A percentile compares a stretch with the other conserved stretches of the same genome.
phyloP scores from a whole-genome alignment of 2,888 invertebrate genomes.

The Bibio marci region DNA sequence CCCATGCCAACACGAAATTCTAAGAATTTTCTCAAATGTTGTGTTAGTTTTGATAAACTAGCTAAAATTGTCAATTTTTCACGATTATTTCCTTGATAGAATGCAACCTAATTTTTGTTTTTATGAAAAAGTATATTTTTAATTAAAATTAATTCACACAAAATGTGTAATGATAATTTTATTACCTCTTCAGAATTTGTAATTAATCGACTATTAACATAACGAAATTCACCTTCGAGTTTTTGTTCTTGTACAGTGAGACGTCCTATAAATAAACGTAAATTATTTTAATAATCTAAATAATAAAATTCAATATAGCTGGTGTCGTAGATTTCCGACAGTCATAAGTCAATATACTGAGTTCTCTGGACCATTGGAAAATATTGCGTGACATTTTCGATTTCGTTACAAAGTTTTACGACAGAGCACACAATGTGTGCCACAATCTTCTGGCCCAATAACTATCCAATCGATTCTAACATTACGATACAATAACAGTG shows the following conservation, averaged over 20 bases:
- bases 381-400: too few species aligned
- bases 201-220: slow-evolving; percentile 88
- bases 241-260: slow-evolving; percentile 91
- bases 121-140: neutral
- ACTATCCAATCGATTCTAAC: too few species aligned
- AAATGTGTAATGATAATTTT: neutral
- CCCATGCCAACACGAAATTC: slow-evolving; percentile 86
- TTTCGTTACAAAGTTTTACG: too few species aligned
- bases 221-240: slow-evolving; percentile 96
- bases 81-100: slow-evolving; percentile 64
- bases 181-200: slow-evolving; percentile 91
- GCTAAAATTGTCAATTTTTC: slow-evolving; percentile 77
- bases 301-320: too few species aligned
- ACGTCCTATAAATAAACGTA: slow-evolving; percentile 27
- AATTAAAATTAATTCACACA: neutral
- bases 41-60: slow-evolving; percentile 75
- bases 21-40: slow-evolving; percentile 71
- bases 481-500: too few species aligned
- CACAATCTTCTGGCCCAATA: too few species aligned
- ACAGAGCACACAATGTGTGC: too few species aligned
- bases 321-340: too few species aligned
- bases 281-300: neutral
- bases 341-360: too few species aligned
- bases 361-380: too few species aligned
- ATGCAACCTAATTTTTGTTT: slow-evolving; percentile 24